Percentiles rank a stretch among this genome's conserved stretches.
Evolutionary conservation across 2,797 vertebrate species (phyloP).

Genomic region (Sebastes minor): DNA sequence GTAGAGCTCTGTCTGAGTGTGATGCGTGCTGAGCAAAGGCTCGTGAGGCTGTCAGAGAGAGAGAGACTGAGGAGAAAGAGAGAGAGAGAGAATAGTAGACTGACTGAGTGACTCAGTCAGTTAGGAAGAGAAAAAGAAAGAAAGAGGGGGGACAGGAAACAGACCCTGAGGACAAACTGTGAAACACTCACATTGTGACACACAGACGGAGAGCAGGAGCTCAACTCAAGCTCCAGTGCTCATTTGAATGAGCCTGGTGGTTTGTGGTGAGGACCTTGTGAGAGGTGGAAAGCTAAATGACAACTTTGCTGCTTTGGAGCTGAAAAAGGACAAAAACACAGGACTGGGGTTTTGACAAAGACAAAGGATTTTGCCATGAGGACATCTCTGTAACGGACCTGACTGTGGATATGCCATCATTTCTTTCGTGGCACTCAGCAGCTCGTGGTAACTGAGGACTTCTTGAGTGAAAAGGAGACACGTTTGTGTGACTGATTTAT

Average conservation of each 20-base stretch:
- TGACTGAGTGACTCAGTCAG: slow-evolving; percentile 14
- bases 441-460: slow-evolving; percentile 13
- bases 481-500: slow-evolving; percentile 35
- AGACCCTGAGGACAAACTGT: slow-evolving; percentile 40
- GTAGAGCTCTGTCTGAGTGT: slow-evolving; percentile 26
- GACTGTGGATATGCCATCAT: slow-evolving; percentile 26
- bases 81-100: slow-evolving; percentile 10
- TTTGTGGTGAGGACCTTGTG: slow-evolving; percentile 21
- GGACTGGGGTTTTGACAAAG: slow-evolving; percentile 18
- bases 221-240: slow-evolving; percentile 1
- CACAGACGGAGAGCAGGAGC: slow-evolving; percentile 22
- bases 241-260: not conserved
- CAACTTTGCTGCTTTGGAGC: slow-evolving; percentile 30
- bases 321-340: slow-evolving; percentile 27
- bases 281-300: slow-evolving; percentile 24
- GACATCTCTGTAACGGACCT: slow-evolving; percentile 8
- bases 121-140: not conserved
- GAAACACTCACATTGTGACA: slow-evolving; percentile 39
- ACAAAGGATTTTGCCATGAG: slow-evolving; percentile 10
- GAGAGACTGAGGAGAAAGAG: not conserved
- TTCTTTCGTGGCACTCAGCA: slow-evolving; percentile 15
- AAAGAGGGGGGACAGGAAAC: slow-evolving; percentile 47
- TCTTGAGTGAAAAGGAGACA: slow-evolving; percentile 10
- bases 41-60: slow-evolving; percentile 44
- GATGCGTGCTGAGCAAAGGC: slow-evolving; percentile 39